Evolutionary conservation across 2,888 invertebrate genomes (phyloP), one percentile per base, ranked within the genome.

Genomic region (Xylocampa areola): DNA sequence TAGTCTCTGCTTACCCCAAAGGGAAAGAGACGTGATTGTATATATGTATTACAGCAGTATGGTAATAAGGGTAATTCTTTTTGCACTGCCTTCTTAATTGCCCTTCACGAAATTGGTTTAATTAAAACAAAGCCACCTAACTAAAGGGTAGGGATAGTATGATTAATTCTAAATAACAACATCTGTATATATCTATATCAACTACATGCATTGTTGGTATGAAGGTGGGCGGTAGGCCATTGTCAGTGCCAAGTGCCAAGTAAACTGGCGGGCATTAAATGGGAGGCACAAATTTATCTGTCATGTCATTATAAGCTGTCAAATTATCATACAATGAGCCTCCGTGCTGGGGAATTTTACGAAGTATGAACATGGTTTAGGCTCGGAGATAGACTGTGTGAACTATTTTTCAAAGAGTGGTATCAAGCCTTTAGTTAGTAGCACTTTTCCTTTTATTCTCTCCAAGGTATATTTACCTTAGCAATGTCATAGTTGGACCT

Each of bases 271-370:
- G 81, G 80, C 88, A 88, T 86, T 86, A 79, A 87, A 89, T 88
- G 82, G 89, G 90, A 82, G 88, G 87, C 72, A 65, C 74, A 78
- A 77, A 77, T 80, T 79, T 72, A 80, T 77, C 77, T 76, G 77
- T 70, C 79, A 81, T 76, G 77, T 70, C 79, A 81, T 86, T 82
- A 81, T 68, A 52, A 76, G 52, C 74, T 83, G 83, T 82, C 80
- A 76, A 68, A 61, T 91, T 91, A 86, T 77, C 91, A 91, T 90
- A 91, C 91, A 91, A 92, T 89, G 68, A 84, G 82, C 85, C 81
- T 69, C 87, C 74, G 82, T 79, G 54, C 65, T 49, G 37, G 32
- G 53, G 53, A 65, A 59, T 53, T 50, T 35, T 44, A 27, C 19
- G 30, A 52, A 29, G 39, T 23, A 17, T 3, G 21, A 44, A 43